Percentiles rank a stretch among this genome's conserved stretches.
Evolutionary conservation across 2,888 invertebrate genomes (phyloP).

Genomic region (Pristionchus arcanus): DNA sequence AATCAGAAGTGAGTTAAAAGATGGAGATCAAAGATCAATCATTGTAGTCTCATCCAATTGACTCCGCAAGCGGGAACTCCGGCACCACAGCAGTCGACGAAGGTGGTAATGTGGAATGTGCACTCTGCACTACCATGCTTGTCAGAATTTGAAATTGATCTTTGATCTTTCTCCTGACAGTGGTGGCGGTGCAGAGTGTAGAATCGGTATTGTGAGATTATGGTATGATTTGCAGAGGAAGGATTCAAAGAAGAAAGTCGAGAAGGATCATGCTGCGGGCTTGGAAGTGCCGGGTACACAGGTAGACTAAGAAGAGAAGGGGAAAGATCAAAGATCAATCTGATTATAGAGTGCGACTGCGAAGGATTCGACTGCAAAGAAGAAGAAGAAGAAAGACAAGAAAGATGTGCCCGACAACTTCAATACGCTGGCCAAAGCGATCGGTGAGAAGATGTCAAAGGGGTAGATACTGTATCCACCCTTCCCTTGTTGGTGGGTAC

Average conservation of each 20-base stretch:
- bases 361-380: not conserved
- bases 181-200: not conserved
- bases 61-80: constrained; percentile 38
- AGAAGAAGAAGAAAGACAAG: constrained; percentile 44
- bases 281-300: not conserved
- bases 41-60: not conserved
- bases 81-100: constrained; percentile 7
- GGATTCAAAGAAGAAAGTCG: constrained; percentile 8
- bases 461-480: not conserved
- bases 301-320: not conserved
- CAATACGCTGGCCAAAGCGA: constrained; percentile 14
- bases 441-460: not conserved
- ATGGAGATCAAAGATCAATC: constrained; percentile 39
- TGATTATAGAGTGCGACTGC: constrained; percentile 18
- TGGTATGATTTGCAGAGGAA: not conserved
- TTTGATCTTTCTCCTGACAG: too few species aligned
- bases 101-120: not conserved
- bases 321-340: constrained; percentile 26
- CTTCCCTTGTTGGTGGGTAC: not conserved
- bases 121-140: not conserved
- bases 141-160: too few species aligned
- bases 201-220: not conserved
- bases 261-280: not conserved
- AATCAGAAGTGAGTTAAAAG: constrained; percentile 28
- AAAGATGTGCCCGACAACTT: not conserved